Base-by-base conservation (phyloP, 2,888 invertebrate species). In the Drosophila pseudotakahashii region DNA sequence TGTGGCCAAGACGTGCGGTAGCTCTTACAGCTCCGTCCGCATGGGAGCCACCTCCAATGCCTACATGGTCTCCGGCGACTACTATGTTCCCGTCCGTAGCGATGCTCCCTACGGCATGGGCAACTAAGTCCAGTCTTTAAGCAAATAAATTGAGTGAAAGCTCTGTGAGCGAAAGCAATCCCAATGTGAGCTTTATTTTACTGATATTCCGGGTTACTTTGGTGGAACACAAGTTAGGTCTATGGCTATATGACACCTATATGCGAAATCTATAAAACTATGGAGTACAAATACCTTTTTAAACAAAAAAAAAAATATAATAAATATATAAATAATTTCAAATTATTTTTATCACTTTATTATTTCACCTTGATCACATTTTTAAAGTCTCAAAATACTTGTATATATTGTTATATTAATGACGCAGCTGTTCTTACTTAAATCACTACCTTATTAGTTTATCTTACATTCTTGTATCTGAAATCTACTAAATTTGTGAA, bases 41-140 rank as follows among this genome's bases (percentile, higher is more conserved):
- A 89, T 90, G 90, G 91, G 90, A 13, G 83, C 89, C 19, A 67
- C 62, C 0, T 54, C 66, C 32, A 91, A 91, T 11, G 77, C 86
- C 7, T 85, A 77, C 62, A 83, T 89, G 78, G 89, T 81, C 3
- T 19, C 75, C n/a, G 91, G 91, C 10, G 78, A 82, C 4, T 91
- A 79, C 63, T 91, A 89, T 55, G 91, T 90, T 0, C 91, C 91
- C 3, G 82, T 91, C 2, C 85, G 76, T 9, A 79, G 70, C 44
- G 73, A 73, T 3, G 59, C 80, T 14, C 91, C 91, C 7, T 91
- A 66, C 52, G 90, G 91, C 32, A 66, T 60, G 51, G 88, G 88
- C 48, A 71, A 66, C 16, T 81, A 78, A 57, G 6, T 36, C 10
- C 10, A 5, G n/a, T 36, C 16, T 7, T 1, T 10, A 42, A 19